Conservation (phyloP, 2,888 invertebrate genomes). For the Hemicrepidius hirtus region DNA sequence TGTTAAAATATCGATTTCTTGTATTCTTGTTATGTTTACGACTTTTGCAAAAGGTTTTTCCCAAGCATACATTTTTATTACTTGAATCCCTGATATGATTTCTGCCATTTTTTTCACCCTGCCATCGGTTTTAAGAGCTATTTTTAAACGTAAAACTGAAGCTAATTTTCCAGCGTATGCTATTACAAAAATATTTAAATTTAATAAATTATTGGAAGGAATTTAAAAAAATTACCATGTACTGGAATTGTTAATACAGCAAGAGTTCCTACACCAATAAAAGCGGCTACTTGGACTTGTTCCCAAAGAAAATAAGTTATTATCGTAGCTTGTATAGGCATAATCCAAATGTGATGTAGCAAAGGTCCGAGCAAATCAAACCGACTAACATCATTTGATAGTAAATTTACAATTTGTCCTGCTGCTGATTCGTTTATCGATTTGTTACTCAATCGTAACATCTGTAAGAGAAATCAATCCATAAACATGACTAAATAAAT, state of each 20-base stretch:
- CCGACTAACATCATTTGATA: conserved; percentile 89
- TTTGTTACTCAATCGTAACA: conserved; percentile 78
- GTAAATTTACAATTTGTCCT: conserved; percentile 87
- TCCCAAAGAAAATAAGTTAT: conserved; percentile 77
- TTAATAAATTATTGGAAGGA: background rate
- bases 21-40: conserved; percentile 46
- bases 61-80: conserved; percentile 86
- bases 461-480: conserved; percentile 64
- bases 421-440: conserved; percentile 87
- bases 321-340: conserved; percentile 82
- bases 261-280: conserved; percentile 78
- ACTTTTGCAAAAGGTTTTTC: conserved; percentile 78
- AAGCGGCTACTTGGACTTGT: conserved; percentile 73
- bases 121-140: conserved; percentile 75
- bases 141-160: conserved; percentile 65
- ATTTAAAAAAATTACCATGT: conserved; percentile 68
- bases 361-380: conserved; percentile 83
- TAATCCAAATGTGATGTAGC: conserved; percentile 86
- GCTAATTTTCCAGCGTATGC: conserved; percentile 56
- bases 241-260: conserved; percentile 72
- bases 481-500: no score
- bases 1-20: conserved; percentile 59
- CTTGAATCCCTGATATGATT: conserved; percentile 80
- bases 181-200: conserved; percentile 38
- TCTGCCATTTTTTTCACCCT: conserved; percentile 82